Conservation (phyloP, 2,113 vertebrate genomes). For the Cardinalis cardinalis region DNA sequence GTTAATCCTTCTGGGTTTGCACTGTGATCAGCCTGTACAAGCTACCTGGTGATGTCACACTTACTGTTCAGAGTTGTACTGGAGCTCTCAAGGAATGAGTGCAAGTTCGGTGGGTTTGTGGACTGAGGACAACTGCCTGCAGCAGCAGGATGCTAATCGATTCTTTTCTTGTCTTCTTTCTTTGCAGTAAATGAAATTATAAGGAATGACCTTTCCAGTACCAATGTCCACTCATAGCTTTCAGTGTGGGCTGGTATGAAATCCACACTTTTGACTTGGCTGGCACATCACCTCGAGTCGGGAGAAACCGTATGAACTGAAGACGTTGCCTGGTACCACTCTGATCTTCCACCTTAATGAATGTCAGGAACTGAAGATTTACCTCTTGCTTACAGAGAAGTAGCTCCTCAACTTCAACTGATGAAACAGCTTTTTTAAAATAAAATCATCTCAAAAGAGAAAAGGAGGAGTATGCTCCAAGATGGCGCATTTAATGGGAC, state of each 20-base stretch:
- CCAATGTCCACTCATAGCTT: conserved; percentile 76
- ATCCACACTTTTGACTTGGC: neutral
- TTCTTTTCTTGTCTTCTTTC: conserved; percentile 57
- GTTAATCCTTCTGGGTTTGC: conserved; percentile 11
- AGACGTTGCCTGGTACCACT: conserved; percentile 23
- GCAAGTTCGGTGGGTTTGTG: neutral
- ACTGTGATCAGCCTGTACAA: neutral
- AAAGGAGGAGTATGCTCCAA: neutral
- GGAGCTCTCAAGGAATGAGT: neutral
- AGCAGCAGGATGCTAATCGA: neutral
- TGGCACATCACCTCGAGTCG: neutral
- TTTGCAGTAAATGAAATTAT: conserved; percentile 96
- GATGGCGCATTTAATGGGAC: conserved; percentile 1
- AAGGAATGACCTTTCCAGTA: conserved; percentile 93
- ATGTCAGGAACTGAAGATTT: conserved; percentile 41
- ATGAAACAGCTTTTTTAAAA: neutral
- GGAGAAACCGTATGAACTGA: neutral
- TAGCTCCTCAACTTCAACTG: neutral
- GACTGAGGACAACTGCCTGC: neutral
- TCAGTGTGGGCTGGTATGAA: neutral
- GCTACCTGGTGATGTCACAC: neutral
- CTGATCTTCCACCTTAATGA: conserved; percentile 36
- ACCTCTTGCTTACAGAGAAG: neutral
- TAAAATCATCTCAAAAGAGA: conserved; percentile 64
- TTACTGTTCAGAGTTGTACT: neutral